phyloP scores from a whole-genome alignment of 2,113 vertebrate species.

The Centropus unirufus region DNA sequence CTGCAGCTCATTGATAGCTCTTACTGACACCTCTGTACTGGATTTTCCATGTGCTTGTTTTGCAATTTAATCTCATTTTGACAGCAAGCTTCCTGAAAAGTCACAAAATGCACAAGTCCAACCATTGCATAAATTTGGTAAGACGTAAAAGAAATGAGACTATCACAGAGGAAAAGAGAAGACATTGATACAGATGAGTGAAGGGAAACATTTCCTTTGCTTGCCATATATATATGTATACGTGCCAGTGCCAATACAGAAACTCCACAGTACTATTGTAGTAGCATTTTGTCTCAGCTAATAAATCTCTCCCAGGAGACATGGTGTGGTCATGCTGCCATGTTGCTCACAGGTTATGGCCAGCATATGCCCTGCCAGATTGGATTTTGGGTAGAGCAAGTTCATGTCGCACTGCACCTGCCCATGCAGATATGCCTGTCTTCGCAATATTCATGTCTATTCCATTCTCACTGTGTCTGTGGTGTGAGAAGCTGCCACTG shows the following conservation, averaged over 20 bases:
- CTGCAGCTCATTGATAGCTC: neutral
- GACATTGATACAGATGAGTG: neutral
- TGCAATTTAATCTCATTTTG: neutral
- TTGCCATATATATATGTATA: neutral
- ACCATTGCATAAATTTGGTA: neutral
- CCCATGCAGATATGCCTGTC: neutral
- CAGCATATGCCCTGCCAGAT: neutral
- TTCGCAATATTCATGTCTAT: neutral
- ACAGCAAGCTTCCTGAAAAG: neutral
- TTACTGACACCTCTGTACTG: rapidly evolving
- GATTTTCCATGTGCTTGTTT: neutral
- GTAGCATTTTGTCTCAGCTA: neutral
- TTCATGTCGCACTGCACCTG: neutral
- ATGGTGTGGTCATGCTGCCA: rapidly evolving
- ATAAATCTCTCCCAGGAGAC: neutral
- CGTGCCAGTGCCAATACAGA: neutral
- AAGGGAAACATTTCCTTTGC: neutral
- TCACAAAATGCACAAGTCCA: neutral
- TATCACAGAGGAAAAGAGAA: neutral
- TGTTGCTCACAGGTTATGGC: neutral
- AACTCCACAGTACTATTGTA: neutral
- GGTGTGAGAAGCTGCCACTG: neutral
- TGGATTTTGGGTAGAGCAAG: neutral
- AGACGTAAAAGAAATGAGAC: neutral
- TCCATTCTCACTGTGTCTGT: neutral